Conservation (phyloP, 2,113 vertebrate genomes). For the Gambusia holbrooki region DNA sequence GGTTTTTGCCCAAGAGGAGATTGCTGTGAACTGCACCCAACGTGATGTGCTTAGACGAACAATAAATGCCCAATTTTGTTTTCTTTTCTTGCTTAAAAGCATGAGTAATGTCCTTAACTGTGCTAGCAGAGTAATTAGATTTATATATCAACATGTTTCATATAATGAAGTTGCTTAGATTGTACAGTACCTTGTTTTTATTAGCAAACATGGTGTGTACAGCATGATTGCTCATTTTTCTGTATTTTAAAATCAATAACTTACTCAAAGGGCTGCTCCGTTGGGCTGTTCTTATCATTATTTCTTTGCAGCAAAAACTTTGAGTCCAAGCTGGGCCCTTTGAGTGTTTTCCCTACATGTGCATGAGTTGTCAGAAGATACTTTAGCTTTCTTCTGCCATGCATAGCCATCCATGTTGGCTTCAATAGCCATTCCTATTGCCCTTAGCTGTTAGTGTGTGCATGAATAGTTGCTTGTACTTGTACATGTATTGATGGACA, state of each 20-base stretch:
- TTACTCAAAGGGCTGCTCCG: not conserved
- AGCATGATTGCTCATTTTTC: not conserved
- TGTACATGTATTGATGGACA: not conserved
- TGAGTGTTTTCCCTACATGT: not conserved
- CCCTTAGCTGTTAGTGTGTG: not conserved
- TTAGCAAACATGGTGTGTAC: not conserved
- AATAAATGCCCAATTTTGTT: not conserved
- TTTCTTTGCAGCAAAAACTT: not conserved
- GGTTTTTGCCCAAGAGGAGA: not conserved
- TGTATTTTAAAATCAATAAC: not conserved
- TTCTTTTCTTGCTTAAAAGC: slow-evolving; percentile 3
- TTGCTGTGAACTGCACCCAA: not conserved
- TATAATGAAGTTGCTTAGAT: not conserved
- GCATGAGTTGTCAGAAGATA: not conserved
- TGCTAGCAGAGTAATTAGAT: too few relatives aligned
- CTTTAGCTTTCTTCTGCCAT: not conserved
- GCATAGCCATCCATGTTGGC: not conserved
- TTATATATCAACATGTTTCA: not conserved
- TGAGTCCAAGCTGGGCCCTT: not conserved
- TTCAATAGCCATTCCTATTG: not conserved
- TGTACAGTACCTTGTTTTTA: not conserved
- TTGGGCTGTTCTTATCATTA: not conserved
- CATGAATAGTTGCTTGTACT: too few relatives aligned
- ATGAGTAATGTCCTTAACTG: slow-evolving; percentile 24
- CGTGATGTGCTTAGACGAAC: not conserved